These are phyloP conservation scores for Adelognathus sp. DNA, from an alignment of 2,888 invertebrate genomes.

Conservation along the genomic window DNA sequence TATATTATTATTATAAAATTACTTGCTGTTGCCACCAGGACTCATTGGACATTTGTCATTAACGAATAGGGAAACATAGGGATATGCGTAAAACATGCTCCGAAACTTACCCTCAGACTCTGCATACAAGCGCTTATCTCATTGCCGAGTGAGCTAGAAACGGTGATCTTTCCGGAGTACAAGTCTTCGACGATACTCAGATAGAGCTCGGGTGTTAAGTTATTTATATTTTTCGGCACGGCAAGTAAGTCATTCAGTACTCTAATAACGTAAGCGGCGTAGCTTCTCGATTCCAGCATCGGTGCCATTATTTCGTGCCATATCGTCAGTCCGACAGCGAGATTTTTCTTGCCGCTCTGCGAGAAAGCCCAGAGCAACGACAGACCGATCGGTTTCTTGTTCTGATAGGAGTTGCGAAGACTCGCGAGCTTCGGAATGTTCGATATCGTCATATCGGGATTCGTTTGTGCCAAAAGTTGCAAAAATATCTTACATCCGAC, in stretches of 20 bases:
- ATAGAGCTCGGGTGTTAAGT: constrained; percentile 83
- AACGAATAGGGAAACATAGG: too few species aligned
- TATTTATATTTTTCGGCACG: constrained; percentile 78
- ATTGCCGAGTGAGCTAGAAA: constrained; percentile 83
- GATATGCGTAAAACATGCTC: background rate
- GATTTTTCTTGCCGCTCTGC: constrained; percentile 86
- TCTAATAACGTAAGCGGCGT: constrained; percentile 85
- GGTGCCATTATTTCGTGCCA: constrained; percentile 90
- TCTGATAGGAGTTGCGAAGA: constrained; percentile 89
- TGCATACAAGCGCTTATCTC: constrained; percentile 83
- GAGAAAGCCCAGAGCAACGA: constrained; percentile 90
- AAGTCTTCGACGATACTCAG: constrained; percentile 85
- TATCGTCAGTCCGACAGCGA: constrained; percentile 86
- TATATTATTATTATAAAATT: too few species aligned
- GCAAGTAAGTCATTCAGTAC: constrained; percentile 84
- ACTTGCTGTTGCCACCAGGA: too few species aligned
- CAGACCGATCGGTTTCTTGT: constrained; percentile 87
- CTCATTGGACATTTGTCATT: too few species aligned
- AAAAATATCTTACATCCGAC: constrained; percentile 88
- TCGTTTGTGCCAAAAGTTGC: constrained; percentile 86
- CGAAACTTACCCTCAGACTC: constrained; percentile 84
- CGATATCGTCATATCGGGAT: constrained; percentile 85
- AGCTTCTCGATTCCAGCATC: constrained; percentile 87
- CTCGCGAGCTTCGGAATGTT: constrained; percentile 85
- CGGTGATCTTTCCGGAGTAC: constrained; percentile 83